These are phyloP conservation scores for Eudyptes chrysolophus DNA, from an alignment of 2,113 vertebrate genomes.

Conservation along the genomic window DNA sequence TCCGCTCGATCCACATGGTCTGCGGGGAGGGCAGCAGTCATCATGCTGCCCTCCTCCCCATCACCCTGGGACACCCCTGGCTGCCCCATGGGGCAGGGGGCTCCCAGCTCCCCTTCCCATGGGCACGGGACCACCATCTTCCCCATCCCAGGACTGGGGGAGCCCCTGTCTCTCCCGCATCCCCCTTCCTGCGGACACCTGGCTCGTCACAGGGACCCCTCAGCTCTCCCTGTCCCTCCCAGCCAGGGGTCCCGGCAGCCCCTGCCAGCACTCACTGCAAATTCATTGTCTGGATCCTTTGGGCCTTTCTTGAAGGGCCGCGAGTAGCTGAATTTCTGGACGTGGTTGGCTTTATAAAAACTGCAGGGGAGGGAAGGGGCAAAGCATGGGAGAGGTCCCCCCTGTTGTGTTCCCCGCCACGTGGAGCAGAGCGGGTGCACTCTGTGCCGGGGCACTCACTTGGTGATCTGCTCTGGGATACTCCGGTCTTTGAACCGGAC, in stretches of 20 bases:
- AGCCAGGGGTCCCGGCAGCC: background rate
- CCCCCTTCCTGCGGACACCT: background rate
- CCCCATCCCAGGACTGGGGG: rapidly evolving
- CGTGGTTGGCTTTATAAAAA: slow-evolving; percentile 61
- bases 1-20: slow-evolving; percentile 69
- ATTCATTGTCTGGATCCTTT: slow-evolving; percentile 58
- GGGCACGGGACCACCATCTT: background rate
- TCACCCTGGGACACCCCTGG: background rate
- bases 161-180: background rate
- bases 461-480: slow-evolving; percentile 63
- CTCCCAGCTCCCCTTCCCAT: background rate
- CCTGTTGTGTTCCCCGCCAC: rapidly evolving
- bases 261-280: slow-evolving; percentile 40
- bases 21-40: background rate
- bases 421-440: rapidly evolving
- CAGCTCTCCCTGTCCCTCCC: background rate
- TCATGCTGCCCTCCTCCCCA: background rate
- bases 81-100: rapidly evolving
- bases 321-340: slow-evolving; percentile 64
- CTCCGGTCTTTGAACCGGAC: slow-evolving; percentile 6
- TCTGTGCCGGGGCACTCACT: background rate
- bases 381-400: background rate
- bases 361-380: background rate
- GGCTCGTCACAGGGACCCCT: background rate
- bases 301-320: slow-evolving; percentile 65